Base-by-base conservation (phyloP, 2,888 invertebrate species). In the Pasiphila rectangulata region DNA sequence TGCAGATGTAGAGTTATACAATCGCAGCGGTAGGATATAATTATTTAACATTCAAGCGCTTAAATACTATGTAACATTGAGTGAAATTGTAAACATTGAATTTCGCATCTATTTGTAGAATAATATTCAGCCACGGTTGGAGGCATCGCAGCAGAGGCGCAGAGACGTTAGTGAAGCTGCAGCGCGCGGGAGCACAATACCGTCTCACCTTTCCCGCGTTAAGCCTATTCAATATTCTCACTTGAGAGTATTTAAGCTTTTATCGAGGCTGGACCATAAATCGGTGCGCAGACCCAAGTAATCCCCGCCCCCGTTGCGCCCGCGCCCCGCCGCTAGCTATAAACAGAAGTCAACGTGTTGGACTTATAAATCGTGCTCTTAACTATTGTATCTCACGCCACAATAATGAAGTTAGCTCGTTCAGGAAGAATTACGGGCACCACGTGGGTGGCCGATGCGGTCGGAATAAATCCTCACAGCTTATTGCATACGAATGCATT, bases 341-440 rank as follows among this genome's bases (percentile, higher is more conserved):
- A 87, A 88, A 87, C 88, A 88, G 88, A 85, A 87, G 88, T 87
- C 87, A 86, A 84, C 88, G 86, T 88, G 87, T 87, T 81, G 79
- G 82, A 82, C 85, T 83, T 85, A 88, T 88, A 88, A 87, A 88
- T 88, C 86, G 83, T 86, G 80, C 72, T 85, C 88, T 87, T 87
- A 87, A 86, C 87, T 86, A 87, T 87, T 87, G 88, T 88, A 87
- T 86, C 86, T 85, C 82, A 79, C 75, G 81, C 85, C 86, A 88
- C 86, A 87, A 87, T 88, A 87, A 88, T 88, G 86, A 88, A 86
- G 87, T 88, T 86, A 82, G 86, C 85, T 87, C 86, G 83, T 85
- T 86, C 79, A 75, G 80, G 83, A 82, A 86, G 87, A 88, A 82
- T 74, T 86, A 88, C 83, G 74, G 79, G 72, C 69, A 75, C 85